Evolutionary conservation across 1,140 invertebrate species (phyloP), one percentile per base, ranked within the genome.

Genomic region (Drosophila lowei): DNA sequence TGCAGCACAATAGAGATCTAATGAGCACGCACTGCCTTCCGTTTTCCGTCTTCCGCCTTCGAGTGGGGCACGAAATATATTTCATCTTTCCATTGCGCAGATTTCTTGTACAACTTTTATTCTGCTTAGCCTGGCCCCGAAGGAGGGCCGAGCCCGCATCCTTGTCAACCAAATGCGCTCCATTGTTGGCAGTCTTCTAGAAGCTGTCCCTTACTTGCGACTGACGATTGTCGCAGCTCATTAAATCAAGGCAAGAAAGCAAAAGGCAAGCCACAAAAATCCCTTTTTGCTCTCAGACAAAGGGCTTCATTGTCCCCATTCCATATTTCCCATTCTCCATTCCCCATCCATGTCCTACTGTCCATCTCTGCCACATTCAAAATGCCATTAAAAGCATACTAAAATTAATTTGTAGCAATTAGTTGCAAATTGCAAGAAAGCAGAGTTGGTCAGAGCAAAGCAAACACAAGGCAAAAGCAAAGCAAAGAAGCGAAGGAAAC

Each of bases 381-480:
- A 86, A 86, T 83, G 81, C 83, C 81, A 86, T 86, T 86, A 86
- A 86, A 83, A 86, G 83, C 74, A 86, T 88, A 86, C 83, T 86
- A 88, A 86, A 86, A 86, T 86, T 86, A 86, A 86, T 86, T 86
- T 86, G 81, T 86, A 72, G 81, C 81, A 86, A 86, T 86, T 86
- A 86, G 81, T 86, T 86, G 81, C 83, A 88, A 86, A 86, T 86
- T 86, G 81, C 83, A 67, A 78, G 78, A 83, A 73, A 81, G 62
- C 73, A 66, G 58, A 65, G 71, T 34, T 46, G 68, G 52, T 23
- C 43, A 61, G 44, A 15, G 38, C 55, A 72, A 77, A 67, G 59
- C 56, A 55, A 64, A 65, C 34, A 34, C 11, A 58, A 23, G 65
- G 25, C 48, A 41, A 58, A 46, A 18, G n/a, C n/a, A n/a, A n/a